Conservation (phyloP, 2,888 invertebrate genomes). For the Lasiommata megera region DNA sequence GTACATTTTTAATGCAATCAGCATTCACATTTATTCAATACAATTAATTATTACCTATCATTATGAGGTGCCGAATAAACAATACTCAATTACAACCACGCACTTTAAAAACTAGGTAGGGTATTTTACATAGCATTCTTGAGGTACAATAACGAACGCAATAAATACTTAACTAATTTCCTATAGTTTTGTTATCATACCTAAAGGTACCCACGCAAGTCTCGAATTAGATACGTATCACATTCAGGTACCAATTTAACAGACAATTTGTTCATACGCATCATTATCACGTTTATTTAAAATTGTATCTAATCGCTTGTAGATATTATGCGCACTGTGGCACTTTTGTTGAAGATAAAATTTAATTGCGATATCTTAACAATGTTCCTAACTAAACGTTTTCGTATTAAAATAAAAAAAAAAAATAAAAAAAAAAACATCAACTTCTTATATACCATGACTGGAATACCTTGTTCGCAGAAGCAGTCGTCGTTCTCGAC, state of each 20-base stretch:
- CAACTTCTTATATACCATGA: too few species aligned
- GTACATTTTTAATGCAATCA: conserved; percentile 7
- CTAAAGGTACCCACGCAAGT: conserved; percentile 1
- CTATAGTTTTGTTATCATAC: background rate
- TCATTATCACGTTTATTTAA: conserved; percentile 10
- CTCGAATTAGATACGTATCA: conserved; percentile 12
- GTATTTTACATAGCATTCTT: background rate
- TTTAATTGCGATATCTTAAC: background rate
- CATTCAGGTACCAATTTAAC: conserved; percentile 14
- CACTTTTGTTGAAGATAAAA: conserved; percentile 3
- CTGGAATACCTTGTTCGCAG: too few species aligned
- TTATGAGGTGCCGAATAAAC: conserved; percentile 15
- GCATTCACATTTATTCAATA: conserved; percentile 20
- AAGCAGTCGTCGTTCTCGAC: too few species aligned
- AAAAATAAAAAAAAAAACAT: too few species aligned
- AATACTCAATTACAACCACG: conserved; percentile 10
- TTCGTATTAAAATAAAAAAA: too few species aligned
- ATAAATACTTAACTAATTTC: conserved; percentile 11
- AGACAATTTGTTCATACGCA: background rate
- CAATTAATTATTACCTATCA: background rate
- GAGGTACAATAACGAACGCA: background rate
- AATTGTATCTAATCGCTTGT: conserved; percentile 8
- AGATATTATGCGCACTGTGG: background rate
- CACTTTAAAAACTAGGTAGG: background rate
- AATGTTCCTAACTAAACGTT: background rate